A percentile compares a stretch with the other conserved stretches of the same genome.
These are phyloP conservation scores for Upupa epops DNA, from an alignment of 2,113 vertebrate genomes.

Conservation along the genomic window DNA sequence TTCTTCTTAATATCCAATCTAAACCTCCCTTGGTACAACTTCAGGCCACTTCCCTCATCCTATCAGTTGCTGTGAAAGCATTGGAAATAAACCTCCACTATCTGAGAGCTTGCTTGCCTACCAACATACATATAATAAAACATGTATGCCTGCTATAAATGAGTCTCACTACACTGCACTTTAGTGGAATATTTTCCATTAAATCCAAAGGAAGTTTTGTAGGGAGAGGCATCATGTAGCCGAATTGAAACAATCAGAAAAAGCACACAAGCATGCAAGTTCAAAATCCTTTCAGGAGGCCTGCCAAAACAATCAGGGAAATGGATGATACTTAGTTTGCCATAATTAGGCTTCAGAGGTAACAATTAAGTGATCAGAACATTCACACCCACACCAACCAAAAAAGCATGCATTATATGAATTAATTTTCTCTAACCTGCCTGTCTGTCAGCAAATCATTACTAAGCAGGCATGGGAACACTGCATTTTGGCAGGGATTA, in stretches of 20 bases:
- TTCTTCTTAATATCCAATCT: too few relatives aligned
- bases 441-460: slow-evolving; percentile 16
- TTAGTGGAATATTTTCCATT: neutral
- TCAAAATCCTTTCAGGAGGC: neutral
- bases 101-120: neutral
- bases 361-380: slow-evolving; percentile 61
- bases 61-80: neutral
- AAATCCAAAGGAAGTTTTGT: neutral
- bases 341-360: slow-evolving; percentile 45
- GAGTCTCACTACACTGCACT: neutral
- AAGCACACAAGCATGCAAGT: neutral
- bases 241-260: neutral
- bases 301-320: slow-evolving; percentile 28
- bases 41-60: too few relatives aligned
- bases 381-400: slow-evolving; percentile 2
- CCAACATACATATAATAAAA: neutral
- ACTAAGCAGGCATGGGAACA: neutral
- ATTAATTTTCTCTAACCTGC: slow-evolving; percentile 26
- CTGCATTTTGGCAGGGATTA: slow-evolving; percentile 2
- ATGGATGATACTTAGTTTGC: slow-evolving; percentile 20
- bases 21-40: too few relatives aligned
- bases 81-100: neutral
- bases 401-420: neutral
- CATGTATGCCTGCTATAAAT: neutral
- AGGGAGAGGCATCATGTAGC: neutral